These are phyloP conservation scores for Papilio polyxenes DNA, from an alignment of 1,140 invertebrate species.

Conservation along the genomic window DNA sequence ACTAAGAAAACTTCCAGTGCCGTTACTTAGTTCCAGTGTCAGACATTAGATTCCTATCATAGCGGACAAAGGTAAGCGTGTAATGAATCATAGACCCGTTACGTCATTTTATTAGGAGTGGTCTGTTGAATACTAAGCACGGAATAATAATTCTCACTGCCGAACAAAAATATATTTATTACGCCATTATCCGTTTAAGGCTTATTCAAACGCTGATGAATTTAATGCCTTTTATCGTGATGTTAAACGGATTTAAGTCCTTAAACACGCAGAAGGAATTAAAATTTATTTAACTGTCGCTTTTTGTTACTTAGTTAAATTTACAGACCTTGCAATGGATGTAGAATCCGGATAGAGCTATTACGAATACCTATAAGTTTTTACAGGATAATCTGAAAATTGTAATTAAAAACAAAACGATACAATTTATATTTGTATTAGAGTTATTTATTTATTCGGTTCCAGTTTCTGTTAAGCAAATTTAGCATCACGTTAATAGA, in stretches of 20 bases:
- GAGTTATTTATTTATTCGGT: too few relatives aligned
- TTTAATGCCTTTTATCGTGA: conserved; percentile 33
- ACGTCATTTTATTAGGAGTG: conserved; percentile 39
- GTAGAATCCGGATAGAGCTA: conserved; percentile 1
- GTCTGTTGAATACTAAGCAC: conserved; percentile 32
- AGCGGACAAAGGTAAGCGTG: conserved; percentile 20
- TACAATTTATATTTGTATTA: background rate
- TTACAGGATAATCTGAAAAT: background rate
- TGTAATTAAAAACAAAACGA: background rate
- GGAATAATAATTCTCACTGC: conserved; percentile 34
- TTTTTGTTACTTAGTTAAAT: conserved; percentile 23
- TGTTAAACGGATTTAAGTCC: conserved; percentile 32
- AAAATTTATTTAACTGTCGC: conserved; percentile 28
- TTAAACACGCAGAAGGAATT: conserved; percentile 36
- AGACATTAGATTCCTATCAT: conserved; percentile 15
- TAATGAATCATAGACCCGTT: conserved; percentile 38
- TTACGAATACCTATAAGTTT: background rate
- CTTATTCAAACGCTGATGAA: conserved; percentile 31
- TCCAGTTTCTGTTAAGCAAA: background rate
- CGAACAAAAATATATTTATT: conserved; percentile 37
- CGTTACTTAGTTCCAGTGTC: background rate
- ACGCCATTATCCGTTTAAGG: conserved; percentile 30
- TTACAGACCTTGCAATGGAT: conserved; percentile 10
- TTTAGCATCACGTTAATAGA: background rate
- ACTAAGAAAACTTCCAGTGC: background rate